Conservation (phyloP, 2,888 invertebrate genomes). For the Muschampia plurimacula region DNA sequence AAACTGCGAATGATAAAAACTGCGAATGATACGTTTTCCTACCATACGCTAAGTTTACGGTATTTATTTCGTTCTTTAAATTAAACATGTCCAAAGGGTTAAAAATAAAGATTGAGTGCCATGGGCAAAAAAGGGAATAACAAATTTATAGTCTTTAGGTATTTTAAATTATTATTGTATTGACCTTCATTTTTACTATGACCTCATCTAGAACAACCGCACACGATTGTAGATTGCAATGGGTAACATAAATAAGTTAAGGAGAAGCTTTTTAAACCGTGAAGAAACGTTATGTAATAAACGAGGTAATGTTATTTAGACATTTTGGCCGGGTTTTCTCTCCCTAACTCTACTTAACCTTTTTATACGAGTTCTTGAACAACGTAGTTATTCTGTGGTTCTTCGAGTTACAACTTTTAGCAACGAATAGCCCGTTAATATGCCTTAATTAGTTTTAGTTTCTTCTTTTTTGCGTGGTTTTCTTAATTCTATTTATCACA, state of each 20-base stretch:
- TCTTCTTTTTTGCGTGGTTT: constrained; percentile 6
- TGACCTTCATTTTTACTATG: not conserved
- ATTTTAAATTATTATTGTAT: too few relatives aligned
- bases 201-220: not conserved
- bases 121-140: too few relatives aligned
- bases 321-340: constrained; percentile 9
- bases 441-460: constrained; percentile 21
- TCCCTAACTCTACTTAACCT: constrained; percentile 9
- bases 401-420: constrained; percentile 12
- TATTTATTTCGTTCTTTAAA: too few relatives aligned
- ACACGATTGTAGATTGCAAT: not conserved
- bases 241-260: not conserved
- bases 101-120: too few relatives aligned
- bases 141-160: too few relatives aligned
- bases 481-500: not conserved
- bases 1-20: too few relatives aligned
- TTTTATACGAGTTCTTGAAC: constrained; percentile 13
- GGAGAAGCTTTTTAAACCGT: not conserved
- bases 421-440: constrained; percentile 4
- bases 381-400: constrained; percentile 4
- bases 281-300: constrained; percentile 17
- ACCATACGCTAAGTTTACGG: too few relatives aligned
- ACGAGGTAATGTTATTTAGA: constrained; percentile 4
- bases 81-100: too few relatives aligned
- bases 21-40: too few relatives aligned